A percentile compares a stretch with the other conserved stretches of the same genome.
Conservation (phyloP, 2,113 vertebrate genomes). For the Strigops habroptila region DNA sequence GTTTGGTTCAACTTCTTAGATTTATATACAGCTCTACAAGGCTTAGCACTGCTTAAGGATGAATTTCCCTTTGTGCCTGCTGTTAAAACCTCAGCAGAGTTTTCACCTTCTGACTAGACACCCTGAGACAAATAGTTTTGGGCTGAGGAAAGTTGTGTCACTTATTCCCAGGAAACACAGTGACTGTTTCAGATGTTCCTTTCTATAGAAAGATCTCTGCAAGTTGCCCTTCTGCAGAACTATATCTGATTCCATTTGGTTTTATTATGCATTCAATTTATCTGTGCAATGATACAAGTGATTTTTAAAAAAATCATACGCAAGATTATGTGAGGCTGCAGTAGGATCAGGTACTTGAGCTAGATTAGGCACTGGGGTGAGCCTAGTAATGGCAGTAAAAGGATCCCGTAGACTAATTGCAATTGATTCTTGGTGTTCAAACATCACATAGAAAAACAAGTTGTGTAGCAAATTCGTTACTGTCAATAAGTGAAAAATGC, state of each 20-base stretch:
- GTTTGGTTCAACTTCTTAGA: not conserved
- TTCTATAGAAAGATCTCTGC: not conserved
- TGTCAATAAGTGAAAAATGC: not conserved
- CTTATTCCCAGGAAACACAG: not conserved
- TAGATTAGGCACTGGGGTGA: not conserved
- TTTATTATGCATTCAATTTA: not conserved
- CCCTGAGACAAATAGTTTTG: not conserved
- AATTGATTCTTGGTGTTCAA: not conserved
- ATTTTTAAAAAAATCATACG: not conserved
- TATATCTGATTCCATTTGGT: not conserved
- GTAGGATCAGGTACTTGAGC: not conserved
- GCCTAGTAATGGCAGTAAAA: not conserved
- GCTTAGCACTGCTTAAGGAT: not conserved
- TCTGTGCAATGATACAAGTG: not conserved
- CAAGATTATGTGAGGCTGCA: not conserved
- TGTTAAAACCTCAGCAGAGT: not conserved
- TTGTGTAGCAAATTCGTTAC: not conserved
- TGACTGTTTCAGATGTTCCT: not conserved
- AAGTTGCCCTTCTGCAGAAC: not conserved
- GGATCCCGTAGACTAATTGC: not conserved
- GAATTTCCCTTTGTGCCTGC: not conserved
- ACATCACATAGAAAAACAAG: not conserved
- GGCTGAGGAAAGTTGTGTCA: not conserved
- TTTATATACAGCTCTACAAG: not conserved
- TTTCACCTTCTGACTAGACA: not conserved